These are phyloP conservation scores for Lutjanus campechanus DNA, from an alignment of 2,797 vertebrate species.

Conservation along the genomic window DNA sequence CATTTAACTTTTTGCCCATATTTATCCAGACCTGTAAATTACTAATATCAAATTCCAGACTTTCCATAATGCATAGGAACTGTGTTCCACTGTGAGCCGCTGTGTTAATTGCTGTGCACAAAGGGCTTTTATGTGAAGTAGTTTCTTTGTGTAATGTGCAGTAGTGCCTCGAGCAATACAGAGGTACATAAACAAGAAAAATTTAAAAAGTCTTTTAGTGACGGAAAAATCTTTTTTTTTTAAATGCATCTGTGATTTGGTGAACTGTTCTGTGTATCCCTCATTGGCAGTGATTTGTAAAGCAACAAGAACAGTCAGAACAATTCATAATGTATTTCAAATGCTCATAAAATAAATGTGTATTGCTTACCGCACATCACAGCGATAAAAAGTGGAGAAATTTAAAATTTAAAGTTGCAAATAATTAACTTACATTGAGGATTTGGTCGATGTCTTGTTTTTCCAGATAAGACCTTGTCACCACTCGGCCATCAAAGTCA, in stretches of 20 bases:
- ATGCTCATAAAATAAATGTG: background rate
- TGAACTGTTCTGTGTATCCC: background rate
- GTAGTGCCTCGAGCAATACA: background rate
- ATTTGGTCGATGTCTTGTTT: slow-evolving; percentile 99
- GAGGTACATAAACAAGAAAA: background rate
- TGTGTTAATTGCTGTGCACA: background rate
- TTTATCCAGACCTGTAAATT: too few relatives aligned
- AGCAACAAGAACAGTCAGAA: background rate
- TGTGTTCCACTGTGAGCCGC: background rate
- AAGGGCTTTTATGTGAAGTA: background rate
- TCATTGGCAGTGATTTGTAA: background rate
- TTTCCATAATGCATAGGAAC: too few relatives aligned
- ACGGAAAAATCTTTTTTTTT: slow-evolving; percentile 3
- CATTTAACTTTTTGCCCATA: too few relatives aligned
- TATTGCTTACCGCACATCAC: background rate
- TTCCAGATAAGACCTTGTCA: slow-evolving; percentile 97
- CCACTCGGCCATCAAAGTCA: slow-evolving; percentile 97
- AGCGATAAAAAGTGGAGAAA: background rate
- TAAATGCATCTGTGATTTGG: background rate
- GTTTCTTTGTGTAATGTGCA: background rate
- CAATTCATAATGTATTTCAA: background rate
- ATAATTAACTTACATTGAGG: slow-evolving; percentile 88
- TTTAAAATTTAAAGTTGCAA: background rate
- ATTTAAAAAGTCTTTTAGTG: background rate
- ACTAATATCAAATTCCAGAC: too few relatives aligned